Base-by-base conservation (phyloP, 2,888 invertebrate species). In the Pharmacophagus antenor region DNA sequence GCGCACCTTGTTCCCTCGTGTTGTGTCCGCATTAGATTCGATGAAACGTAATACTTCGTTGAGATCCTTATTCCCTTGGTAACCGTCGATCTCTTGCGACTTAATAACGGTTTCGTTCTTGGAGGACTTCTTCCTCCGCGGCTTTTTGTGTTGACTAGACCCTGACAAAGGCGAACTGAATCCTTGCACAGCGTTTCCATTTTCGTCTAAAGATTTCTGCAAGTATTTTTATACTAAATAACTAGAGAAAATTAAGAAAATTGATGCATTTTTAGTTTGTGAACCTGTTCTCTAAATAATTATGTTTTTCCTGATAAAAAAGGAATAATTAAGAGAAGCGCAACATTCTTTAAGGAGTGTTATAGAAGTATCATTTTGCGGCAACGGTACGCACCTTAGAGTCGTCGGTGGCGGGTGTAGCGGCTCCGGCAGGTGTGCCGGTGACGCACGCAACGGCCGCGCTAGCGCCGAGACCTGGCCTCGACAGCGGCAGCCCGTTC, bases 31-130 rank as follows among this genome's bases (percentile, higher is more conserved):
- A 69, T 87, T 88, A 56, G 94, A 94, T 74, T 95, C 95, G 65
- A 96, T 96, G 77, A 94, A 96, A 68, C 95, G 94, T 63, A 96
- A 91, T 66, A 96, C 88, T 73, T 93, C 94, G 76, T 96, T 94
- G 42, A 97, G 92, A 68, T 95, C 94, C 79, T 95, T 95, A 75
- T 94, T 93, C 63, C 95, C 94, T 63, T 95, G 93, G 87, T 96
- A 95, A 10, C 97, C 97, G 73, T 94, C 94, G 62, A 96, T 94
- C 67, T 93, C 92, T 71, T 94, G 79, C 73, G 93, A 86, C 92
- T 83, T 85, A 73, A 89, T 89, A 51, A 88, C 87, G 79, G 91
- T 88, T 84, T 93, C 89, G 86, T 93, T 90, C 84, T 92, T 90
- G 71, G 92, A 87, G 65, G 89, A 88, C 85, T 93, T 93, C 88